Evolutionary conservation across 2,888 invertebrate genomes (phyloP).

Genomic region (Tupiocoris notatus): DNA sequence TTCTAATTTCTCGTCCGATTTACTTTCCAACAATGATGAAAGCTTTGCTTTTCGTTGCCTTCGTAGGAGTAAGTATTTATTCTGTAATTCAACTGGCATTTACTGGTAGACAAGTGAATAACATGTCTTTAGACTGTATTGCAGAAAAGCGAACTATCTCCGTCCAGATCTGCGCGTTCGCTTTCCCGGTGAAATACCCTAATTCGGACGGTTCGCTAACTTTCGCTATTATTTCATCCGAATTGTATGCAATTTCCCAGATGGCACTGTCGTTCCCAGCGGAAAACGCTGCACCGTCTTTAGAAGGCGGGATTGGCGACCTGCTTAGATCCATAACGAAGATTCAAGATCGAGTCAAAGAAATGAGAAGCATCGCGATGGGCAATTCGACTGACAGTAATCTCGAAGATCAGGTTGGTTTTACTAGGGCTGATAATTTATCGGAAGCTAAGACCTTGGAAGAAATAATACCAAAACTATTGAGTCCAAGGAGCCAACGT

Average conservation of each 20-base stretch:
- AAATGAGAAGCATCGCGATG: slow-evolving; percentile 10
- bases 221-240: too few species aligned
- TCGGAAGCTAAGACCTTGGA: background rate
- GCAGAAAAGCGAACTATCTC: too few species aligned
- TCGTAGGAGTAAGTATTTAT: background rate
- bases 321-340: slow-evolving; percentile 10
- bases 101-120: too few species aligned
- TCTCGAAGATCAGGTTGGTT: background rate
- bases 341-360: slow-evolving; percentile 16
- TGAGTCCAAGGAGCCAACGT: too few species aligned
- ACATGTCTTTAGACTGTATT: too few species aligned
- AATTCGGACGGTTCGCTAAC: too few species aligned
- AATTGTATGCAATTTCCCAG: background rate
- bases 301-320: slow-evolving; percentile 1
- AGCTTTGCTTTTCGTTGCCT: background rate
- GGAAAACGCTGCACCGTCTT: background rate
- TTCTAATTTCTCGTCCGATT: background rate
- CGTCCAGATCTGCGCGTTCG: too few species aligned
- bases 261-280: background rate
- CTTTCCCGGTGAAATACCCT: too few species aligned
- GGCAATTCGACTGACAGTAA: background rate
- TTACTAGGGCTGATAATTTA: too few species aligned
- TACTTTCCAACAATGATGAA: background rate
- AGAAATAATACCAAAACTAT: too few species aligned
- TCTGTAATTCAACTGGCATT: too few species aligned